A percentile compares a stretch with the other conserved stretches of the same genome.
These are phyloP conservation scores for Caenorhabditis uteleia DNA, from an alignment of 2,888 invertebrate genomes.

Conservation along the genomic window DNA sequence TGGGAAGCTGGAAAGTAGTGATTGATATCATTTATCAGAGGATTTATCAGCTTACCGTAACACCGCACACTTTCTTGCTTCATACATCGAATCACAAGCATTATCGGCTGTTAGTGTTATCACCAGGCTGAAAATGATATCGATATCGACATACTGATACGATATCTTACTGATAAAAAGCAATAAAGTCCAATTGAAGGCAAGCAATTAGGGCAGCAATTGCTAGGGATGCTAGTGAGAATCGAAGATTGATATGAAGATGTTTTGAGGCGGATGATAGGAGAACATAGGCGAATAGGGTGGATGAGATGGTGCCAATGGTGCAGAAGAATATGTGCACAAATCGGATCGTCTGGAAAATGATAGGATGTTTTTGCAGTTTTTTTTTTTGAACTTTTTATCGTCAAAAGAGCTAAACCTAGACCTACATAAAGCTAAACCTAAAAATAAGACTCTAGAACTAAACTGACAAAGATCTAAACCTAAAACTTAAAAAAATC, in stretches of 20 bases:
- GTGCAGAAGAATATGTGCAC: slow-evolving; percentile 46
- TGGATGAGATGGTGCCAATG: slow-evolving; percentile 39
- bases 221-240: slow-evolving; percentile 44
- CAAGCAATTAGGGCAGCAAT: slow-evolving; percentile 48
- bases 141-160: neutral
- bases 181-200: slow-evolving; percentile 43
- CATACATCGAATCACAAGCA: slow-evolving; percentile 39
- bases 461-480: no score
- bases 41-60: slow-evolving; percentile 5
- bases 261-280: slow-evolving; percentile 37
- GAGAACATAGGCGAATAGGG: slow-evolving; percentile 49
- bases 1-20: slow-evolving; percentile 33
- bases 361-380: neutral
- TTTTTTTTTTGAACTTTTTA: neutral
- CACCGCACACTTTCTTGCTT: slow-evolving; percentile 31
- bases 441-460: no score
- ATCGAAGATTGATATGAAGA: slow-evolving; percentile 48
- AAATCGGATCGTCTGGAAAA: slow-evolving; percentile 45
- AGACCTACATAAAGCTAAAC: no score
- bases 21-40: neutral
- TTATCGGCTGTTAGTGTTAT: slow-evolving; percentile 28
- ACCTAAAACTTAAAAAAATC: no score
- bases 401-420: no score
- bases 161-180: slow-evolving; percentile 41
- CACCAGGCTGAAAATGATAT: slow-evolving; percentile 20